Conservation (phyloP, 1,140 invertebrate species). For the Colletes latitarsis region DNA sequence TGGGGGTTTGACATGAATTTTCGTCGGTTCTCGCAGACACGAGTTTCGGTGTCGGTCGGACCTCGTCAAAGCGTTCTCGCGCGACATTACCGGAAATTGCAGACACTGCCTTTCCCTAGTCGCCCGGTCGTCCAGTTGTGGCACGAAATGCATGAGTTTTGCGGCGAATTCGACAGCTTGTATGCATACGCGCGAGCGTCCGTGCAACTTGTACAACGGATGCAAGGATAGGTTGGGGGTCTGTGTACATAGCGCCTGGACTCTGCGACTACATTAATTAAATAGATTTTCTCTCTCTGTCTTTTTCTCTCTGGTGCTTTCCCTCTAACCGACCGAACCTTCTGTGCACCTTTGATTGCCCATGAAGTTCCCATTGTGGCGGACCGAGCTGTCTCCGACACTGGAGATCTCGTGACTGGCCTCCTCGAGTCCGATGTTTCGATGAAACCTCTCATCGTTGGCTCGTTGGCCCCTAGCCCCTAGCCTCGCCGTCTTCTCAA, state of each 20-base stretch:
- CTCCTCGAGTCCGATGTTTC: constrained; percentile 30
- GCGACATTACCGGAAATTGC: constrained; percentile 62
- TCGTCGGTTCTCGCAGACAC: constrained; percentile 34
- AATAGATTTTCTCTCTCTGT: constrained; percentile 47
- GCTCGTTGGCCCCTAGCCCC: not conserved
- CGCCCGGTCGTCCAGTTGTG: constrained; percentile 1
- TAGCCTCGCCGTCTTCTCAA: constrained; percentile 24
- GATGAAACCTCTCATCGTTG: constrained; percentile 46
- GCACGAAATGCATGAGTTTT: constrained; percentile 47
- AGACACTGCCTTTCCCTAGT: constrained; percentile 30
- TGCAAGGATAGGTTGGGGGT: not conserved
- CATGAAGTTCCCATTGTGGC: constrained; percentile 57
- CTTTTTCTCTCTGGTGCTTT: not conserved
- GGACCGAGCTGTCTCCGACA: constrained; percentile 28
- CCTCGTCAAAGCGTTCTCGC: constrained; percentile 47
- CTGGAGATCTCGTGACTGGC: constrained; percentile 19
- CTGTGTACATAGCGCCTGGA: constrained; percentile 15
- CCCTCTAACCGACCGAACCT: constrained; percentile 21
- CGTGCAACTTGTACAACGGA: not conserved
- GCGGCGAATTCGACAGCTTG: constrained; percentile 53
- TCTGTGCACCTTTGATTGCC: constrained; percentile 63
- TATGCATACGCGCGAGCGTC: not conserved
- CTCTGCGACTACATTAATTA: constrained; percentile 58
- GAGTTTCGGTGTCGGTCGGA: constrained; percentile 46
- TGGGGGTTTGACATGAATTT: constrained; percentile 27